Conservation (phyloP, 2,113 vertebrate genomes). For the Mobula birostris region DNA sequence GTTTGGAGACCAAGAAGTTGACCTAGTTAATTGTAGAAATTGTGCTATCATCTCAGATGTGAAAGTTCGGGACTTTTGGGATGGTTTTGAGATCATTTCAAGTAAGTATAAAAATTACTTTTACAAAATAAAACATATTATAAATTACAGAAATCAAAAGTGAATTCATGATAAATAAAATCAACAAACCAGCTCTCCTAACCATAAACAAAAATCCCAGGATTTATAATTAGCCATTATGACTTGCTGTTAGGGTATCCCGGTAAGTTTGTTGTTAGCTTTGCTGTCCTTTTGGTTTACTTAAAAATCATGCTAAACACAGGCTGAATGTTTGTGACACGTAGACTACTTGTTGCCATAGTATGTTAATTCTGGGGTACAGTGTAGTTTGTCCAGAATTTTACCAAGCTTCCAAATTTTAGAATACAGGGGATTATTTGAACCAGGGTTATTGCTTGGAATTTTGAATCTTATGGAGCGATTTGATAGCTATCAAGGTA, state of each 20-base stretch:
- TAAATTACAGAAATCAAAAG: neutral
- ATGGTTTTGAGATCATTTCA: conserved; percentile 90
- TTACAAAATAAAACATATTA: neutral
- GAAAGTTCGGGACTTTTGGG: conserved; percentile 98
- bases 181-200: neutral
- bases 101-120: conserved; percentile 63
- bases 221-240: neutral
- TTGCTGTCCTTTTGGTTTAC: neutral
- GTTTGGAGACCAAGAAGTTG: conserved; percentile 97
- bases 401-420: no score
- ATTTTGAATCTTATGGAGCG: no score
- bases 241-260: neutral
- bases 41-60: conserved; percentile 96
- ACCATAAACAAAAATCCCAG: neutral
- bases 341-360: no score
- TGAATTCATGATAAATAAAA: neutral
- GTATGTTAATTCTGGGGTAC: no score
- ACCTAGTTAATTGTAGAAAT: conserved; percentile 96
- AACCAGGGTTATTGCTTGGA: no score
- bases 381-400: no score
- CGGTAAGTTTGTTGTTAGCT: neutral
- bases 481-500: no score
- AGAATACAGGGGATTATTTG: no score
- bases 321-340: neutral
- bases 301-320: neutral